Base-by-base conservation (phyloP, 2,888 invertebrate genomes). In the Rambutsinella grinnellia region DNA sequence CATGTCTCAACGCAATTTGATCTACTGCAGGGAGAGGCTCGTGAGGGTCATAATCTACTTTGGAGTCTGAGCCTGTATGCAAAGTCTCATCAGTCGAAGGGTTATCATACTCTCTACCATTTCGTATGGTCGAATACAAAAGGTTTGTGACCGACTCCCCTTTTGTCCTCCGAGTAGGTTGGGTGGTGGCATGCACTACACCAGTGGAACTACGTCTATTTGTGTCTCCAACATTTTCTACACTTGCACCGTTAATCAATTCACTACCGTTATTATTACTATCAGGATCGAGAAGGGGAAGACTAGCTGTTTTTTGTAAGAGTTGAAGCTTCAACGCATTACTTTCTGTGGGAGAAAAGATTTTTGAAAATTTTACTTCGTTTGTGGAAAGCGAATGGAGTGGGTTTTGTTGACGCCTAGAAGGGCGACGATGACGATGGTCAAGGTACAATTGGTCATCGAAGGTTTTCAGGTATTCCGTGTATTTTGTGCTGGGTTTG, bases 1-100 rank as follows among this genome's bases (percentile, higher is more conserved):
- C 83, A 53, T 79, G 78, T 49, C 82, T 72, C 28, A 83, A 63
- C 15, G 82, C 79, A 19, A 82, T 63, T 46, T 82, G 82, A 74
- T 82, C 82, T 53, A 75, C 78, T n/a, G 67, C 47, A 26, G 76
- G 63, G 19, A 72, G 49, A 15, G 80, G 76, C 56, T 80, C 78
- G 72, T 80, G 80, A 56, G 80, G 80, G 28, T 80, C 80, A 65
- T 80, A 80, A 54, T 80, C 75, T 62, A 74, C 72, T 56, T 78
- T 78, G 0, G 75, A 75, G 51, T 78, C 78, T 17, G 78, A 78
- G 2, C 78, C 78, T 19, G 78, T 78, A 56, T 74, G 78, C 19
- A 78, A 47, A 8, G 74, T 78, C 36, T 67, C 72, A 58, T 78
- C 71, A 26, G 67, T 61, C 47, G 72, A 74, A 28, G 72, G 72